Conservation (phyloP, 2,113 vertebrate genomes). For the Anthoscopus minutus region DNA sequence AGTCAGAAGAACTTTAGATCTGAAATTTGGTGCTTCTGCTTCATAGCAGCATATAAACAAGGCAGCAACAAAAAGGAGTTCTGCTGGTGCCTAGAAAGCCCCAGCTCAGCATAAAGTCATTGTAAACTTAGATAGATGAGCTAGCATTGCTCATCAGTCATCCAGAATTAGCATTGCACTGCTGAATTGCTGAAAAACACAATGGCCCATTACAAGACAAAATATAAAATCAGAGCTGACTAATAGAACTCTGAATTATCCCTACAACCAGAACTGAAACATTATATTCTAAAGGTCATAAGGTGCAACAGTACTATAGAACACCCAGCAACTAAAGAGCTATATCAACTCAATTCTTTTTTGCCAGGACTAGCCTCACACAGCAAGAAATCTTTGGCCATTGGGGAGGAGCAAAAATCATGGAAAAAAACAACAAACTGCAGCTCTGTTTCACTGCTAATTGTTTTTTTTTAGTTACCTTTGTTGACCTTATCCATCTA, state of each 20-base stretch:
- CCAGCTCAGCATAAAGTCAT: not conserved
- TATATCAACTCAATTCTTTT: not conserved
- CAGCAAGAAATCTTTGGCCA: not conserved
- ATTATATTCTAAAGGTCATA: not conserved
- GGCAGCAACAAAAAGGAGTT: slow-evolving; percentile 1
- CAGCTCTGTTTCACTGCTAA: not conserved
- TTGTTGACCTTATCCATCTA: not conserved
- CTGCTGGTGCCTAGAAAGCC: not conserved
- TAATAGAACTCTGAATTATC: not conserved
- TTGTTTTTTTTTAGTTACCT: not conserved
- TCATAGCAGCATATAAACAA: not conserved
- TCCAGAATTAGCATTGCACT: not conserved
- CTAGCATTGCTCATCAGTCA: not conserved
- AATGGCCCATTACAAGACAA: not conserved
- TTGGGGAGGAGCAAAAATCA: not conserved
- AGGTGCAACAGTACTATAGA: not conserved
- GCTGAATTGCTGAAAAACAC: not conserved
- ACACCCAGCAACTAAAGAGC: not conserved
- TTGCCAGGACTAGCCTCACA: not conserved
- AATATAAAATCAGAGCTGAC: not conserved
- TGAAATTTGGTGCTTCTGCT: not conserved
- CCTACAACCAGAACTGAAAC: not conserved
- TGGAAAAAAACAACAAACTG: not conserved
- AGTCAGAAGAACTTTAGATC: not conserved
- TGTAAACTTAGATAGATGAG: not conserved